Evolutionary conservation across 2,113 vertebrate genomes (phyloP).

Genomic region (Nerophis ophidion): DNA sequence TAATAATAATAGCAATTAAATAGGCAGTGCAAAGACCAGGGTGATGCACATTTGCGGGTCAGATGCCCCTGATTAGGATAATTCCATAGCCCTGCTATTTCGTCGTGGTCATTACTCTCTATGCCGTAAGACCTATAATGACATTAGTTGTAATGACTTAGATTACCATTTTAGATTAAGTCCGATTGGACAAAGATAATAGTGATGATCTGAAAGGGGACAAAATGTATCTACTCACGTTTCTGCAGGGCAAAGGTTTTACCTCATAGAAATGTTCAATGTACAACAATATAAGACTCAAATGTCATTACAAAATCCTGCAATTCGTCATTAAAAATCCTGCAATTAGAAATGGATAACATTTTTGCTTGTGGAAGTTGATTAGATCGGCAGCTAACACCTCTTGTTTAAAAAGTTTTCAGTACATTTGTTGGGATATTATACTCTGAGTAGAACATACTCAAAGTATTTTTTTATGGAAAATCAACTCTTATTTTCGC

Average conservation of each 20-base stretch:
- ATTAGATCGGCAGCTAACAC: conserved; percentile 5
- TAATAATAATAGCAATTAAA: conserved; percentile 1
- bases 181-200: conserved; percentile 49
- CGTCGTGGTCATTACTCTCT: conserved; percentile 22
- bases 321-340: conserved; percentile 41
- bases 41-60: conserved; percentile 26
- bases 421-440: conserved; percentile 14
- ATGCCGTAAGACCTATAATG: conserved; percentile 32
- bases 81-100: conserved; percentile 26
- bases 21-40: conserved; percentile 1
- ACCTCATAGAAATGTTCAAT: conserved; percentile 29
- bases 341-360: conserved; percentile 33
- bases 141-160: conserved; percentile 32
- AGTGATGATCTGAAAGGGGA: conserved; percentile 27
- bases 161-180: conserved; percentile 28
- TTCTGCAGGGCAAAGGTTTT: conserved; percentile 40
- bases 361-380: conserved; percentile 22
- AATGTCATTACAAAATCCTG: conserved; percentile 45
- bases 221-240: conserved; percentile 48
- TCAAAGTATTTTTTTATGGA: conserved; percentile 11
- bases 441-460: conserved; percentile 12
- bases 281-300: conserved; percentile 24
- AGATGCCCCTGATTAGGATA: conserved; percentile 13
- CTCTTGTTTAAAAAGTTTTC: conserved; percentile 3
- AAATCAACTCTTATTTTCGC: conserved; percentile 27